These are phyloP conservation scores for Sphenopsis melanotis DNA, from an alignment of 2,797 vertebrate species.

Conservation along the genomic window DNA sequence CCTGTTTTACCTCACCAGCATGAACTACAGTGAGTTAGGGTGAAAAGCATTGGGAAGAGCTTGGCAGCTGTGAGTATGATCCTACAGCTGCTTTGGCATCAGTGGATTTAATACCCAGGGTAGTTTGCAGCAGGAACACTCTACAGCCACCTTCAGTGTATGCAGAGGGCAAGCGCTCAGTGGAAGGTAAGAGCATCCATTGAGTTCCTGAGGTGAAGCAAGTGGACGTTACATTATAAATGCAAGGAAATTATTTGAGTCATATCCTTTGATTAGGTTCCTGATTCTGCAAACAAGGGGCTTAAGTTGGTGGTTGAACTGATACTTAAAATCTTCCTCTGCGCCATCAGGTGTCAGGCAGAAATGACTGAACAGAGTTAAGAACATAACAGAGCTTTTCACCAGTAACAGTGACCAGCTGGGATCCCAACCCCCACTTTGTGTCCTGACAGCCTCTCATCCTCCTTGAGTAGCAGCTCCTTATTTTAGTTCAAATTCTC, in stretches of 20 bases:
- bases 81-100: background rate
- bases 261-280: background rate
- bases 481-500: background rate
- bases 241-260: background rate
- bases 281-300: background rate
- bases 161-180: background rate
- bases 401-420: background rate
- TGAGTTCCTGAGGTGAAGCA: background rate
- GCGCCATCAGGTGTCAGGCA: background rate
- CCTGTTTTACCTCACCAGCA: background rate
- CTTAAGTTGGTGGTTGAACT: background rate
- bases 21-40: fast-evolving
- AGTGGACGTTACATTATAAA: background rate
- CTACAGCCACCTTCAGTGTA: background rate
- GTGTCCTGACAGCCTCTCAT: background rate
- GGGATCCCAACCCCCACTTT: background rate
- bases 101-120: background rate
- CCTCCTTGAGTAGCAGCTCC: background rate
- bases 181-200: background rate
- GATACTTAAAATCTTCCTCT: background rate
- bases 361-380: background rate
- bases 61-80: fast-evolving
- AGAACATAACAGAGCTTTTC: fast-evolving
- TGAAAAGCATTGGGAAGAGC: background rate
- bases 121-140: background rate